These are phyloP conservation scores for Podarcis raffonei DNA, from an alignment of 2,113 vertebrate genomes.

Conservation along the genomic window DNA sequence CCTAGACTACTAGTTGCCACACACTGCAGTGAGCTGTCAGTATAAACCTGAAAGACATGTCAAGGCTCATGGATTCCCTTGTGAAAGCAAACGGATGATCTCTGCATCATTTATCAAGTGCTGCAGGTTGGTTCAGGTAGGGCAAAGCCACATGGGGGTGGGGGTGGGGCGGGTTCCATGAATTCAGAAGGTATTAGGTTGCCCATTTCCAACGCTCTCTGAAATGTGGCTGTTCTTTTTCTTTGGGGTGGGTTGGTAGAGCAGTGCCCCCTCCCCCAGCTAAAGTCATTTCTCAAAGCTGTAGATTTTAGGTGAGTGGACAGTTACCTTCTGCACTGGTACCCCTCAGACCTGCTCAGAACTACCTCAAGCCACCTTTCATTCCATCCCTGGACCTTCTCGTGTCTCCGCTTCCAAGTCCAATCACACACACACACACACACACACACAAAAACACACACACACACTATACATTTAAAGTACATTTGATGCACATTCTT, in stretches of 20 bases:
- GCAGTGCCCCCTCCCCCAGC: not conserved
- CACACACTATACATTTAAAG: too few species aligned
- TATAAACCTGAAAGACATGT: slow-evolving; percentile 28
- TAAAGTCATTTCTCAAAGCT: not conserved
- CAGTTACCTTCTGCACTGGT: too few species aligned
- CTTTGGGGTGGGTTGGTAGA: not conserved
- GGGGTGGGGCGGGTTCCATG: slow-evolving; percentile 18
- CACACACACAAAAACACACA: too few species aligned
- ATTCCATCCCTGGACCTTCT: not conserved
- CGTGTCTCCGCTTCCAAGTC: not conserved
- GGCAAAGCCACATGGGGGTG: not conserved
- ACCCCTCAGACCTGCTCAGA: not conserved
- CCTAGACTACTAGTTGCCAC: slow-evolving; percentile 10
- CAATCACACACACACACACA: too few species aligned
- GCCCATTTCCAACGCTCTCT: too few species aligned
- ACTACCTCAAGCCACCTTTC: too few species aligned
- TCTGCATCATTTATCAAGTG: slow-evolving; percentile 35
- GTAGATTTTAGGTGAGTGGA: not conserved
- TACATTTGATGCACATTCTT: too few species aligned
- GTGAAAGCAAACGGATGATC: slow-evolving; percentile 46
- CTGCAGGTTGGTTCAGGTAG: slow-evolving; percentile 8
- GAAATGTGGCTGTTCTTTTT: too few species aligned
- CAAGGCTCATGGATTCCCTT: slow-evolving; percentile 27
- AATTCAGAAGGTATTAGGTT: not conserved
- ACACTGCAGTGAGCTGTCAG: slow-evolving; percentile 16